Conservation (phyloP, 2,888 invertebrate genomes). For the Microctonus hyperodae region DNA sequence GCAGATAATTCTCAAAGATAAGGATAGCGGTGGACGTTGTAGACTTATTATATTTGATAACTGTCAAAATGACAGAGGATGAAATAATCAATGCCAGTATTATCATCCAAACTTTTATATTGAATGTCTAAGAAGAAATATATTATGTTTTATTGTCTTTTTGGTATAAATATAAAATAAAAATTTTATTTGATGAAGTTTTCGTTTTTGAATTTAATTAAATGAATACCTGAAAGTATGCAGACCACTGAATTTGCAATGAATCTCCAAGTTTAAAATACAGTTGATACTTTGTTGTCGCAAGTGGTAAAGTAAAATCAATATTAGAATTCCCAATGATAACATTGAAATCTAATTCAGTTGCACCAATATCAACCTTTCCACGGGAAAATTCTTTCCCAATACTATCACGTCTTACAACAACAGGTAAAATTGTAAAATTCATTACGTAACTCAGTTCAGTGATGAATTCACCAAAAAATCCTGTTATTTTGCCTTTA, state of each 20-base stretch:
- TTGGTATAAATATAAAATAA: neutral
- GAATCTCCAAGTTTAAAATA: slow-evolving; percentile 43
- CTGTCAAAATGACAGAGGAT: slow-evolving; percentile 31
- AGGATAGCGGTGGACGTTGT: neutral
- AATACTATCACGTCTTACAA: slow-evolving; percentile 47
- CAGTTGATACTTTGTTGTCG: slow-evolving; percentile 41
- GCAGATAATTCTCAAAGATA: slow-evolving; percentile 39
- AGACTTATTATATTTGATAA: slow-evolving; percentile 32
- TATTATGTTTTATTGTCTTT: too few species aligned
- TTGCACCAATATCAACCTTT: slow-evolving; percentile 47
- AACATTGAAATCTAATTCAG: slow-evolving; percentile 48
- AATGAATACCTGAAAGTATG: slow-evolving; percentile 48
- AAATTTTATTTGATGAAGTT: neutral
- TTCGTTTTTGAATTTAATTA: neutral
- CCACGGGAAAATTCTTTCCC: slow-evolving; percentile 42
- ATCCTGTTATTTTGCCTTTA: slow-evolving; percentile 40
- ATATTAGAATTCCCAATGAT: slow-evolving; percentile 42
- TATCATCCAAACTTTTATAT: slow-evolving; percentile 37
- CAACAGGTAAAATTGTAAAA: slow-evolving; percentile 38
- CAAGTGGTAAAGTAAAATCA: slow-evolving; percentile 52
- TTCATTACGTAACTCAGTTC: slow-evolving; percentile 49
- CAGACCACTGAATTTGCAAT: slow-evolving; percentile 46
- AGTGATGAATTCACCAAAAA: slow-evolving; percentile 43
- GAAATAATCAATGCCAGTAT: slow-evolving; percentile 32
- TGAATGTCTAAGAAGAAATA: too few species aligned